Base-by-base conservation (phyloP, 1,140 invertebrate genomes). In the Agrypnia vestita region DNA sequence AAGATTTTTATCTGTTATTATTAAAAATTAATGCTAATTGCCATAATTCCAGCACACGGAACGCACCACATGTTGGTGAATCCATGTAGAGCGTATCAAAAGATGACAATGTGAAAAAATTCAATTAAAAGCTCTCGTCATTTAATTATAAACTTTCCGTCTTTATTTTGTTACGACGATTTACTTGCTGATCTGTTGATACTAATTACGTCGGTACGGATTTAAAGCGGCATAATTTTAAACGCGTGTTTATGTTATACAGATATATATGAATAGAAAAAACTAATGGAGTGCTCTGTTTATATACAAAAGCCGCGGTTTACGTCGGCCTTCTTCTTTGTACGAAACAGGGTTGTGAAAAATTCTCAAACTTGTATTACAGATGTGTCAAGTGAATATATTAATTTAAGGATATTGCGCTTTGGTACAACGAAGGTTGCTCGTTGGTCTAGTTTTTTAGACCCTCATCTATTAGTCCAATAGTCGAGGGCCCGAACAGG, bases 111-210 rank as follows among this genome's bases (percentile, higher is more conserved):
- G 25, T 44, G 35, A 43, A 43, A 67, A 62, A 71, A 9, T 17
- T 71, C 49, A 71, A 71, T 71, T 71, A 71, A 71, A 71, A 71
- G 11, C 46, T 71, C 67, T 25, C 49, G 46, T 71, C 67, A 71
- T 71, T 49, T 51, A 47, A 71, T 71, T 51, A 71, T 51, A 21
- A 6, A 35, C 25, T 35, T 35, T 35, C 17, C 46, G 15, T 71
- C 13, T 17, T 71, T 71, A 71, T 51, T 71, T 47, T 25, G 10
- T 51, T 51, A 71, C 21, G 1, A 71, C 64, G n/a, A 64, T 64
- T n/a, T 43, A 13, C 11, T 13, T 67, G 43, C 6, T 35, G 25
- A 35, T 35, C 25, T 35, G 25, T 35, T 67, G n/a, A 46, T 17
- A 8, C 11, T 17, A 64, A 64, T 15, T 64, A 43, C 3, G 13